Conservation (phyloP, 2,113 vertebrate species). For the Megaceryle maxima region DNA sequence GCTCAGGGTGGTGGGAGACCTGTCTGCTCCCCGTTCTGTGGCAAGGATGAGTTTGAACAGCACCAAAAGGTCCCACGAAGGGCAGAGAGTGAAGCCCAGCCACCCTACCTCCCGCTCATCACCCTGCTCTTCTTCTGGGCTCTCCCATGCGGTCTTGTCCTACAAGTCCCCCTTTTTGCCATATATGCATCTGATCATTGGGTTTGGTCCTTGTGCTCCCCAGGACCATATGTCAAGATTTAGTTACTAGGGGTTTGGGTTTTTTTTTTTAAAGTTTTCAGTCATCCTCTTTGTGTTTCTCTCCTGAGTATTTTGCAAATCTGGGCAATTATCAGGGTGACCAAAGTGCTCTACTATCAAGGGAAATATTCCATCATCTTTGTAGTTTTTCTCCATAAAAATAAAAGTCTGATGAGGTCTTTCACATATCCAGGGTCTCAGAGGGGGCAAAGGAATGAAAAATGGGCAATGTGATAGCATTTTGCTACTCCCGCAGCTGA, state of each 20-base stretch:
- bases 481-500: neutral
- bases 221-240: neutral
- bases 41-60: neutral
- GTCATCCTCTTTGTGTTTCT: neutral
- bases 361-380: neutral
- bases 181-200: neutral
- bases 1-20: neutral
- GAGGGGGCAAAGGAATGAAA: neutral
- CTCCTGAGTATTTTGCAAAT: neutral
- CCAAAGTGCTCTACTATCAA: neutral
- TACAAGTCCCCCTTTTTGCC: neutral
- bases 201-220: neutral
- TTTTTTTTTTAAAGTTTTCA: neutral
- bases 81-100: neutral
- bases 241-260: neutral
- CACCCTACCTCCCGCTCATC: neutral
- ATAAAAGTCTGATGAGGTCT: neutral
- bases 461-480: neutral
- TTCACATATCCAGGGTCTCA: neutral
- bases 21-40: rapidly evolving
- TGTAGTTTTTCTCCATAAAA: neutral
- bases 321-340: neutral
- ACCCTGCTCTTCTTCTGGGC: neutral
- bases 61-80: neutral
- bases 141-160: neutral